Conservation (phyloP, 2,888 invertebrate genomes). For the Oscheius sp. region DNA sequence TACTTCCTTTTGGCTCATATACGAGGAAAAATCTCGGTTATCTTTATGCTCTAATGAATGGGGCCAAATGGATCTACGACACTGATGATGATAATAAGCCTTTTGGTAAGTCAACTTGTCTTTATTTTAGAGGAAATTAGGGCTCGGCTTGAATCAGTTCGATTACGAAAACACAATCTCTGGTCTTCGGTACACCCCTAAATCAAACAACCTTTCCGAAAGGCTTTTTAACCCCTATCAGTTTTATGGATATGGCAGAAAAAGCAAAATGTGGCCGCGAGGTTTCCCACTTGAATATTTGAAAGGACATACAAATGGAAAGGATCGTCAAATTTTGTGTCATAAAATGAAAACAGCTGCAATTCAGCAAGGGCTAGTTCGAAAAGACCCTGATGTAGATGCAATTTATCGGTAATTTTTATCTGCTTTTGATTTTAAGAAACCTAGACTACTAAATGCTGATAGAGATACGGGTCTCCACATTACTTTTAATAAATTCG, state of each 20-base stretch:
- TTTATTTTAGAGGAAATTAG: background rate
- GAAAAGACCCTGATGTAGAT: conserved; percentile 50
- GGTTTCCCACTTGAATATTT: conserved; percentile 47
- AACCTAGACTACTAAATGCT: conserved; percentile 23
- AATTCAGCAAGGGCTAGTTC: conserved; percentile 52
- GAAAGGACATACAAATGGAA: conserved; percentile 40
- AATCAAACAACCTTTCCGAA: background rate
- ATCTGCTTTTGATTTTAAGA: too few relatives aligned
- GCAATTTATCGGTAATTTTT: conserved; percentile 39
- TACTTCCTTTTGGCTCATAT: conserved; percentile 19
- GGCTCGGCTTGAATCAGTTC: conserved; percentile 9
- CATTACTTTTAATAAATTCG: conserved; percentile 6
- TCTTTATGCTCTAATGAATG: conserved; percentile 34
- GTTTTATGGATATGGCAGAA: conserved; percentile 39
- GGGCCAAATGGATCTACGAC: conserved; percentile 41
- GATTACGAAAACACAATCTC: background rate
- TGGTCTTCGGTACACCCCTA: conserved; percentile 17
- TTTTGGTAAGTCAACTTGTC: conserved; percentile 25
- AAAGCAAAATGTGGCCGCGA: conserved; percentile 53
- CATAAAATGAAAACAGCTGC: conserved; percentile 34
- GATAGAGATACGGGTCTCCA: conserved; percentile 13
- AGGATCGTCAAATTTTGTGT: conserved; percentile 34
- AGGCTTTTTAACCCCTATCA: conserved; percentile 49
- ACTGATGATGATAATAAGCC: conserved; percentile 42
- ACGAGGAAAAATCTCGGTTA: conserved; percentile 38